phyloP scores from a whole-genome alignment of 2,113 vertebrate genomes.

The Ondatra zibethicus region DNA sequence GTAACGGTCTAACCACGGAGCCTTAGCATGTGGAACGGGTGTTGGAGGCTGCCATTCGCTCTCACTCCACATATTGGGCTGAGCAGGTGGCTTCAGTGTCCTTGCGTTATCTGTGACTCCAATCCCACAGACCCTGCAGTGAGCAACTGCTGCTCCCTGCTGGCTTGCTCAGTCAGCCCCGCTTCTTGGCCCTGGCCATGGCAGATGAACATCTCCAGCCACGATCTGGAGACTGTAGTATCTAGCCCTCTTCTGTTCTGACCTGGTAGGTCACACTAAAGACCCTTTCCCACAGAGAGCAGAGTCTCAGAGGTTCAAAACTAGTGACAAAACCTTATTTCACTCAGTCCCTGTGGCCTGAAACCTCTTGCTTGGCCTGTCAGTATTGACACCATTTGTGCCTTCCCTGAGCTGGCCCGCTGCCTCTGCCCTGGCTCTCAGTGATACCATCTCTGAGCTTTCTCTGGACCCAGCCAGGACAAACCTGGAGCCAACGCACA shows the following conservation, averaged over 20 bases:
- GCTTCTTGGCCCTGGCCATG: neutral
- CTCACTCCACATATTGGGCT: neutral
- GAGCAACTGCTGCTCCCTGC: neutral
- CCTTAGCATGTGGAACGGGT: neutral
- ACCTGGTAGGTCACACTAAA: no score
- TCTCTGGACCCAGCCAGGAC: slow-evolving; percentile 53
- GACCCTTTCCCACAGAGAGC: neutral
- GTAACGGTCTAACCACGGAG: neutral
- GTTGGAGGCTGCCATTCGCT: neutral
- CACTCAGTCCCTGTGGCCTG: slow-evolving; percentile 75
- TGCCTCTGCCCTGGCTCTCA: neutral
- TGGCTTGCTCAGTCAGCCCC: neutral
- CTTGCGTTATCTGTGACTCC: neutral
- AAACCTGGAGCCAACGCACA: slow-evolving; percentile 84
- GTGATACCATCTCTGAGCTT: slow-evolving; percentile 57
- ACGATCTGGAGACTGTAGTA: neutral
- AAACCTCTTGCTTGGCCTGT: slow-evolving; percentile 81
- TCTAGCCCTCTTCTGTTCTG: neutral
- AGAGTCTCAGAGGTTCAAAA: neutral
- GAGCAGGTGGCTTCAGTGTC: neutral
- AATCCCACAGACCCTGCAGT: neutral
- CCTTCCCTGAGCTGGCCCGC: neutral
- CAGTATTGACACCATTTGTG: neutral
- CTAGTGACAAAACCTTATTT: slow-evolving; percentile 3
- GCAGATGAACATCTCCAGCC: neutral